These are phyloP conservation scores for Intellagama lesueurii DNA, from an alignment of 2,797 vertebrate species.

Conservation along the genomic window DNA sequence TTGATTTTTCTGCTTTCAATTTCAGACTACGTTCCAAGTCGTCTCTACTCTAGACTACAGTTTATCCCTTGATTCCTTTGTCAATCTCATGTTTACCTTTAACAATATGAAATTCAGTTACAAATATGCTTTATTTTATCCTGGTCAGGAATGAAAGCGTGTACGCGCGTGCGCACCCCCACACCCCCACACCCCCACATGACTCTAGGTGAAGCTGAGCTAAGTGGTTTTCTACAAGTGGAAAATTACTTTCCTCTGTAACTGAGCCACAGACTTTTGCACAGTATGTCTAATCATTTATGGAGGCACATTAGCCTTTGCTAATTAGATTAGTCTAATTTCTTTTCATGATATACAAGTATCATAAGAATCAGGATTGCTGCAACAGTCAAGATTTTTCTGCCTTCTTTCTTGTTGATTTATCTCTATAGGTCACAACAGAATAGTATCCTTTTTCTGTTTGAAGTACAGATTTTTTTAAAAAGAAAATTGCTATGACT, in stretches of 20 bases:
- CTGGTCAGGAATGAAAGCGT: neutral
- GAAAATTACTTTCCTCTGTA: conserved; percentile 13
- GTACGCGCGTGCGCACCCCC: too few relatives aligned
- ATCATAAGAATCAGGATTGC: neutral
- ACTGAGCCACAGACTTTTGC: conserved; percentile 27
- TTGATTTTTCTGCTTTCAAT: neutral
- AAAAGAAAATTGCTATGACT: neutral
- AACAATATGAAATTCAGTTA: neutral
- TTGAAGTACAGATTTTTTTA: neutral
- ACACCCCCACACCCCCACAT: too few relatives aligned
- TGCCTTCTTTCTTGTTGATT: neutral
- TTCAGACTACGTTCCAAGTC: neutral
- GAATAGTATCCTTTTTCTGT: neutral
- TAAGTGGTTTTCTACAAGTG: conserved; percentile 23
- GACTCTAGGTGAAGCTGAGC: conserved; percentile 13
- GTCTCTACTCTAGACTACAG: neutral
- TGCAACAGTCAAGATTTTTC: neutral
- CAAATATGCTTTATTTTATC: conserved; percentile 10
- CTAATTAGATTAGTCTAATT: conserved; percentile 42
- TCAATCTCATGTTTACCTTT: neutral
- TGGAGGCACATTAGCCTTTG: conserved; percentile 28
- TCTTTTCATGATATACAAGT: conserved; percentile 33
- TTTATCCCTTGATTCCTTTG: neutral
- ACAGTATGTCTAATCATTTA: conserved; percentile 2
- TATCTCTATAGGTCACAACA: neutral